Base-by-base conservation (phyloP, 2,797 vertebrate genomes). In the Morus bassanus region DNA sequence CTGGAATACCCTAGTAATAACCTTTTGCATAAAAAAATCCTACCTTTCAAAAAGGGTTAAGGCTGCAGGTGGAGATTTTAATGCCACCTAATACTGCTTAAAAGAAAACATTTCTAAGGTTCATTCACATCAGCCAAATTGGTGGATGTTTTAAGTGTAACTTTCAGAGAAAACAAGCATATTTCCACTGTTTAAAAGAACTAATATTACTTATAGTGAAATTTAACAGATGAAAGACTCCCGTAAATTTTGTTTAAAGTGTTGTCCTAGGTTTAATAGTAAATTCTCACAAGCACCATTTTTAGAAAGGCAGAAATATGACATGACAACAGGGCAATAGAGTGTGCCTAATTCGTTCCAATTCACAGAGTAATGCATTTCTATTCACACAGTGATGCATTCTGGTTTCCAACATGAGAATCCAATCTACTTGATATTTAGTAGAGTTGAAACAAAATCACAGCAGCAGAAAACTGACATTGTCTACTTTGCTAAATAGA, bases 301-400 rank as follows among this genome's bases (percentile, higher is more conserved):
- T 96, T 94, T 91, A 97, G 94, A 97, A 97, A 88, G 87, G 43
- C 48, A 97, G 87, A 97, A 93, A 93, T 96, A 94, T 88, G 89
- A 95, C 92, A 97, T 85, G 95, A 96, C 85, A 96, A 85, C 60
- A 91, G 87, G 39, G 90, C 96, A 97, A 60, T 56, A 94, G 94
- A 97, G 57, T 96, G 96, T 95, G 82, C 95, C 94, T 97, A 97
- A 98, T 97, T 98, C 89, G 82, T 97, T 97, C 96, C 97, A 97
- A 97, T 96, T 97, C 98, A 97, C 94, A 97, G 93, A 97, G 91
- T 97, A 97, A 98, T 96, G 94, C 97, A 95, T 96, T 98, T 97
- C 97, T 97, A 93, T 96, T 98, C 97, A 95, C 97, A 97, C 82
- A 81, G 96, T 37, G 85, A 93, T 96, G 97, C 85, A 82, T 95